A percentile compares a stretch with the other conserved stretches of the same genome.
These are phyloP conservation scores for Myrmecobius fasciatus DNA, from an alignment of 2,113 vertebrate species.

Conservation along the genomic window DNA sequence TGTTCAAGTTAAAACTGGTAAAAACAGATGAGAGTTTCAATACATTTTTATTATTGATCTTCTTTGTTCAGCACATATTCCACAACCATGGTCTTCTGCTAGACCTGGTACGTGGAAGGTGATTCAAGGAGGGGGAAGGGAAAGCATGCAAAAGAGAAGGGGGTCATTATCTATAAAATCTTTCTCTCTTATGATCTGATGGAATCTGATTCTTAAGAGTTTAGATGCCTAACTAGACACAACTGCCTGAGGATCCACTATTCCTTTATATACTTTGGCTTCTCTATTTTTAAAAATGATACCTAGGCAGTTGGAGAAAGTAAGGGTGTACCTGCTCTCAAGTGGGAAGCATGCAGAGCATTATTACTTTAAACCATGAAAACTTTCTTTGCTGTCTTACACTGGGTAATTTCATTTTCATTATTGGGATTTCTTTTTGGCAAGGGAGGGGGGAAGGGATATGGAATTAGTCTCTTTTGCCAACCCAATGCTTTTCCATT, in stretches of 20 bases:
- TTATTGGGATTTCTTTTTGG: slow-evolving; percentile 53
- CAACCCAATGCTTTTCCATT: slow-evolving; percentile 56
- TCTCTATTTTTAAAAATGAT: slow-evolving; percentile 57
- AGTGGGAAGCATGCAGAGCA: slow-evolving; percentile 68
- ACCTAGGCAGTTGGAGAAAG: slow-evolving; percentile 57
- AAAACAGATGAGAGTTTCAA: not conserved
- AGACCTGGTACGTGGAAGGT: not conserved
- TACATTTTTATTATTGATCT: not conserved
- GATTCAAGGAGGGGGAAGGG: not conserved
- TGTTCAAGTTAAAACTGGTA: not conserved
- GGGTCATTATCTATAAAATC: not conserved
- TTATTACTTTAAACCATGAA: slow-evolving; percentile 69
- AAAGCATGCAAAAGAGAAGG: not conserved
- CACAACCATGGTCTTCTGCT: not conserved
- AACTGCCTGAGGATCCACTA: slow-evolving; percentile 40
- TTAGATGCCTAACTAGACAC: slow-evolving; percentile 22
- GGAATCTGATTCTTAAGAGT: not conserved
- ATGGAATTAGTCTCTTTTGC: slow-evolving; percentile 67
- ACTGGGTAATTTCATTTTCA: slow-evolving; percentile 66
- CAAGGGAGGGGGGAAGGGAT: not conserved
- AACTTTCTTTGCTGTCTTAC: slow-evolving; percentile 69
- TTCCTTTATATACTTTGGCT: slow-evolving; percentile 65
- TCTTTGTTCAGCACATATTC: not conserved
- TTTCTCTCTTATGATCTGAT: not conserved
- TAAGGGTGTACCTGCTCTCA: slow-evolving; percentile 62